Conservation (phyloP, 2,888 invertebrate species). For the Atethmia centrago region DNA sequence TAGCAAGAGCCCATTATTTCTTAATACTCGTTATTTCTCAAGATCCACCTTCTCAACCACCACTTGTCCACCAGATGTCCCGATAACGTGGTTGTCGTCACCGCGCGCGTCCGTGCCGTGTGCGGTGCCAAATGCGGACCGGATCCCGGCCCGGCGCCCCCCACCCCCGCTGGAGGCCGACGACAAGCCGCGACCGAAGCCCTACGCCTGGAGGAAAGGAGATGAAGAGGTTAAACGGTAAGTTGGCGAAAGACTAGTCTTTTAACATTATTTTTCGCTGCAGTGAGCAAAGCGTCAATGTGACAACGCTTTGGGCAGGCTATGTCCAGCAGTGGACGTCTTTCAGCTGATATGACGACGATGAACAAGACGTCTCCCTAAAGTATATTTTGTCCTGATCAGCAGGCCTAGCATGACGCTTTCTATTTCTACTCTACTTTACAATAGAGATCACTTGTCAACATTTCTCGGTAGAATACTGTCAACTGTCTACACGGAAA, state of each 20-base stretch:
- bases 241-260: background rate
- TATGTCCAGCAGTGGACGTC: background rate
- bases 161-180: conserved; percentile 81
- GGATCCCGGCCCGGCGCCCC: conserved; percentile 73
- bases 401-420: too few species aligned
- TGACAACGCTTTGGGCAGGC: too few species aligned
- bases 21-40: background rate
- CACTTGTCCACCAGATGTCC: conserved; percentile 75
- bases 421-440: too few species aligned
- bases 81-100: conserved; percentile 81
- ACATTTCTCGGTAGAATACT: too few species aligned
- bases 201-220: conserved; percentile 75
- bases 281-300: too few species aligned
- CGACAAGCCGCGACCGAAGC: conserved; percentile 70
- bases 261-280: background rate
- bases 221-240: conserved; percentile 76
- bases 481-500: too few species aligned
- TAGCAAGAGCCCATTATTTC: background rate
- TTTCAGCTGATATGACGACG: background rate
- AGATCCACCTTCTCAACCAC: conserved; percentile 6
- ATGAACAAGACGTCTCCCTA: background rate
- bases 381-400: background rate
- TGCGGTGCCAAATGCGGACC: conserved; percentile 75
- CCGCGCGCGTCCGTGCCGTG: conserved; percentile 80
- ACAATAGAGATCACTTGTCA: too few species aligned